Evolutionary conservation across 2,113 vertebrate genomes (phyloP).

Genomic region (Chaetodon trifascialis): DNA sequence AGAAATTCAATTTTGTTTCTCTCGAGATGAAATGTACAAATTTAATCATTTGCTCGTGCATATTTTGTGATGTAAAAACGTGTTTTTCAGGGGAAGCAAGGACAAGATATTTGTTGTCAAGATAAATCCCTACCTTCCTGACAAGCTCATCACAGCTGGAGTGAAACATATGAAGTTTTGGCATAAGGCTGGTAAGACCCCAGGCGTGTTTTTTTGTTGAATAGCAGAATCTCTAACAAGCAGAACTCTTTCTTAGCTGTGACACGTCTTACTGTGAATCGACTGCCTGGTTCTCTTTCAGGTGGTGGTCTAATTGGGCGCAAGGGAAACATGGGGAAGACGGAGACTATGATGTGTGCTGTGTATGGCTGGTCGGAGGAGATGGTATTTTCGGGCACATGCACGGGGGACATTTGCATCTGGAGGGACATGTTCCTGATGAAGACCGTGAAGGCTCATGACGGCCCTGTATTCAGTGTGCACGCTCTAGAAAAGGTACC

Average conservation of each 20-base stretch:
- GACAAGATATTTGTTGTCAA: conserved; percentile 99
- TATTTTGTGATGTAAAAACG: conserved; percentile 31
- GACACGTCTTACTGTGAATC: conserved; percentile 26
- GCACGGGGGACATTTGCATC: conserved; percentile 95
- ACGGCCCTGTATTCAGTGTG: conserved; percentile 98
- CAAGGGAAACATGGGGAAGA: conserved; percentile 93
- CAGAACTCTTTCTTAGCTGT: conserved; percentile 33
- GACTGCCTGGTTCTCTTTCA: conserved; percentile 70
- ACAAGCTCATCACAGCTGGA: conserved; percentile 97
- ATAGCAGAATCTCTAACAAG: conserved; percentile 49
- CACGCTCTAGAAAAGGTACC: conserved; percentile 97
- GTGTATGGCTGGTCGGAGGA: conserved; percentile 98
- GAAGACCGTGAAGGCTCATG: conserved; percentile 98
- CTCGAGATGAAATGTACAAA: not conserved
- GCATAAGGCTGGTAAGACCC: conserved; percentile 93
- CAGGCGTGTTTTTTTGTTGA: not conserved
- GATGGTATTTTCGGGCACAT: conserved; percentile 96
- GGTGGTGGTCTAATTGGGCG: conserved; percentile 96
- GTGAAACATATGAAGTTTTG: conserved; percentile 99
- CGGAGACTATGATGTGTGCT: conserved; percentile 97
- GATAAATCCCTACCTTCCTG: conserved; percentile 95
- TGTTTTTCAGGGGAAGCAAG: conserved; percentile 94
- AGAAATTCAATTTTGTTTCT: not conserved
- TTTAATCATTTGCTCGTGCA: not conserved
- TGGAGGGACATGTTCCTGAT: conserved; percentile 98